These are phyloP conservation scores for Apolygus lucorum DNA, from an alignment of 1,140 invertebrate species.

Conservation along the genomic window DNA sequence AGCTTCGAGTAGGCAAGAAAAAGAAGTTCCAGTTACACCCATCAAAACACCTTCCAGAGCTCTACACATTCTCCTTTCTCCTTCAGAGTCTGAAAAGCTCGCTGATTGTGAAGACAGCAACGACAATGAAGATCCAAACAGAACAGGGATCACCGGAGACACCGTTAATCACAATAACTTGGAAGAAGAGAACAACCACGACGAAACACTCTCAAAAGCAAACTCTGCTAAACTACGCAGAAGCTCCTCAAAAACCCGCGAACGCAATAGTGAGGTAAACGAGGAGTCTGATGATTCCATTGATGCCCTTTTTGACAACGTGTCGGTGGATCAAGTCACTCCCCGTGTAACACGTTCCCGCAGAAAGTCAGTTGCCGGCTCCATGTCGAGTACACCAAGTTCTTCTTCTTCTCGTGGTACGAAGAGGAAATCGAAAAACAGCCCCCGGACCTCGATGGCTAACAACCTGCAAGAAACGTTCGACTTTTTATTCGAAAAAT, in stretches of 20 bases:
- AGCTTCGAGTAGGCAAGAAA: not conserved
- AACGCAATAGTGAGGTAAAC: too few species aligned
- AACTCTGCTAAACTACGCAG: too few species aligned
- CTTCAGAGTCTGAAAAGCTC: too few species aligned
- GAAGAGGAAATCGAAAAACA: not conserved
- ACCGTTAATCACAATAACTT: not conserved
- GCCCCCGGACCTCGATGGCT: too few species aligned
- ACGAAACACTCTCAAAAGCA: too few species aligned
- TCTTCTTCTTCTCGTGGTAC: not conserved
- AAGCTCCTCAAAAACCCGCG: too few species aligned
- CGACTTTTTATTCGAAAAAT: slow-evolving; percentile 15
- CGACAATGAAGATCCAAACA: too few species aligned
- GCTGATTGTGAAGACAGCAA: too few species aligned
- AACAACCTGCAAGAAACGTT: slow-evolving; percentile 17
- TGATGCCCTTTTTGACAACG: slow-evolving; percentile 10
- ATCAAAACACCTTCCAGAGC: not conserved
- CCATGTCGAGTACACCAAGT: not conserved
- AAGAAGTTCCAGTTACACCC: too few species aligned
- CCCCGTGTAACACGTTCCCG: not conserved
- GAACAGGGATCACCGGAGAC: too few species aligned
- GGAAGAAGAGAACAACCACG: not conserved
- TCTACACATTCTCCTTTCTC: too few species aligned
- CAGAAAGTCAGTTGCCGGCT: not conserved
- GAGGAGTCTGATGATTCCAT: not conserved
- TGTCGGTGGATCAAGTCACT: not conserved